Base-by-base conservation (phyloP, 2,113 vertebrate genomes). In the Rhizomys pruinosus region DNA sequence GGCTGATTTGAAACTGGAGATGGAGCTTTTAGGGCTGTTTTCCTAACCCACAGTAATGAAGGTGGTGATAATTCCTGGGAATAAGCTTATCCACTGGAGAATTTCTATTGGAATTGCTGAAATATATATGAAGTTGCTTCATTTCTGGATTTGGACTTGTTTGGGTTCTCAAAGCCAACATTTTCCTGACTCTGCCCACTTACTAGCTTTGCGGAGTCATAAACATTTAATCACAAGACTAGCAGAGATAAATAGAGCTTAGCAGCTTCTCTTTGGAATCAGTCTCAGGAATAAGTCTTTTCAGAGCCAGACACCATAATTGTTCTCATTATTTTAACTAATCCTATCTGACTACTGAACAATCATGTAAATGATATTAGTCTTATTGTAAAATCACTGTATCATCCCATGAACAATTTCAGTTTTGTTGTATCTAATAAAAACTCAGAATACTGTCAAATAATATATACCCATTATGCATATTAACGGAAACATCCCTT, bases 241-340 rank as follows among this genome's bases (percentile, higher is more conserved):
- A 89, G 88, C 42, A 71, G 72, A 84, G 61, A 39, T 87, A 63
- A 88, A 25, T 39, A 88, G 34, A 88, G 22, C 86, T 95, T 88
- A 71, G 64, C 25, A 90, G 42, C 0, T 12, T 76, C 69, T 92
- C 37, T 72, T 93, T 95, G 57, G 72, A 96, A 92, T 91, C 44
- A 72, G 85, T 42, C 78, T 87, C 27, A 79, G 63, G 52, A 81
- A 93, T 86, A 85, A 52, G 11, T 52, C 47, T 42, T 72, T 95
- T 78, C 87, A 71, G 44, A 96, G 88, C 9, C 73, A 86, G 59
- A 90, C 29, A 78, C 87, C 15, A 68, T 92, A 91, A 94, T 94
- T 90, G 84, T 55, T 92, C 37, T 87, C 37, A 88, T 61, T 88
- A 85, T 79, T 71, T 73, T 81, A 79, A 63, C 88, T 13, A 79